phyloP scores from a whole-genome alignment of 2,888 invertebrate species.

The Metalampra italica region DNA sequence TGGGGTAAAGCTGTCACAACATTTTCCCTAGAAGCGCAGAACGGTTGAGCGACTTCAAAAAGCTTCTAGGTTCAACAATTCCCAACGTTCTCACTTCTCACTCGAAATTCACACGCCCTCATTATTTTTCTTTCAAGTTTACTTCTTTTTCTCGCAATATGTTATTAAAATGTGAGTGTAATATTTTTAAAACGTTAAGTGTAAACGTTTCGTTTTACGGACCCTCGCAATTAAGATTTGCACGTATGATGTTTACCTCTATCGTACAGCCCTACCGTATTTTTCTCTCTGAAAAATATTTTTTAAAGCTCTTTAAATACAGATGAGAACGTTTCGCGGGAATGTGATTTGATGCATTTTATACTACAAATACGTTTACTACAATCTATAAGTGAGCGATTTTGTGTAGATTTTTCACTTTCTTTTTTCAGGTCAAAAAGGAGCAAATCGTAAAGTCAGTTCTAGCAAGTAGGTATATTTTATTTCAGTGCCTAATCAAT shows the following conservation, averaged over 20 bases:
- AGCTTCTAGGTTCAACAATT: neutral
- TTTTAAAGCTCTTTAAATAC: constrained; percentile 17
- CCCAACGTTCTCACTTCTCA: neutral
- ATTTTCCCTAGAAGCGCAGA: constrained; percentile 12
- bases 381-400: too few relatives aligned
- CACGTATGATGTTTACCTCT: constrained; percentile 36
- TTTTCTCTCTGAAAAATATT: constrained; percentile 26
- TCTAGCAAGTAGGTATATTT: too few relatives aligned
- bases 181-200: constrained; percentile 59
- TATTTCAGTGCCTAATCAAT: too few relatives aligned
- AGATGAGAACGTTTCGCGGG: too few relatives aligned
- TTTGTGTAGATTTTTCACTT: too few relatives aligned
- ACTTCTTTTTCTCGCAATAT: constrained; percentile 43
- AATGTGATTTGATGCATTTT: too few relatives aligned
- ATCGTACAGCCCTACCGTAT: constrained; percentile 34
- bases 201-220: constrained; percentile 38
- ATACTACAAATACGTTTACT: neutral
- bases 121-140: constrained; percentile 59
- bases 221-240: constrained; percentile 55
- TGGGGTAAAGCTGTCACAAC: neutral
- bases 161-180: constrained; percentile 64
- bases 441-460: too few relatives aligned
- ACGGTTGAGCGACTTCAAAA: constrained; percentile 46
- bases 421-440: too few relatives aligned
- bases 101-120: constrained; percentile 32